Evolutionary conservation across 2,113 vertebrate genomes (phyloP).

Genomic region (Lepus europaeus): DNA sequence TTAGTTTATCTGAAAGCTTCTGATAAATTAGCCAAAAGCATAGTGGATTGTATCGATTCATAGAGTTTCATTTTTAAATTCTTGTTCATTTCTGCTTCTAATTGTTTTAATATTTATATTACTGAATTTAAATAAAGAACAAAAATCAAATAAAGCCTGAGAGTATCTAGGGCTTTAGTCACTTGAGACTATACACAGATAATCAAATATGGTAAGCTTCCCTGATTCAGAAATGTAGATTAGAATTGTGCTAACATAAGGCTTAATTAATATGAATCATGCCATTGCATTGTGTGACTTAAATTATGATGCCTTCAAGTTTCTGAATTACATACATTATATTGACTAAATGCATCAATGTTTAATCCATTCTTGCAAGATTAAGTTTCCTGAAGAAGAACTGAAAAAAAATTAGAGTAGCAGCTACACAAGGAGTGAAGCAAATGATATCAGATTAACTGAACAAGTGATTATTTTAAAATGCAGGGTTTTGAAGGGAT

Average conservation of each 20-base stretch:
- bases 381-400: background rate
- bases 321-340: slow-evolving; percentile 3
- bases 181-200: background rate
- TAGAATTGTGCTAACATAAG: background rate
- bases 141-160: slow-evolving; percentile 4
- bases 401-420: slow-evolving; percentile 50
- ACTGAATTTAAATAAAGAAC: background rate
- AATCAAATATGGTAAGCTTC: background rate
- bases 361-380: slow-evolving; percentile 36
- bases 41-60: background rate
- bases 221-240: background rate
- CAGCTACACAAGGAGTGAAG: slow-evolving; percentile 3
- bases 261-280: background rate
- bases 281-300: background rate
- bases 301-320: background rate
- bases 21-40: background rate
- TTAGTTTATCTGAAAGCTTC: background rate
- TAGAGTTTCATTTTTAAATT: slow-evolving; percentile 8
- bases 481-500: slow-evolving; percentile 47
- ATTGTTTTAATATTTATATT: slow-evolving; percentile 20
- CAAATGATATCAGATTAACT: background rate
- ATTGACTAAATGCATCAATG: background rate
- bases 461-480: slow-evolving; percentile 57
- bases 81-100: background rate
- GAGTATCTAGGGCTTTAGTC: background rate